Conservation (phyloP, 2,113 vertebrate genomes). For the Engystomops pustulosus region DNA sequence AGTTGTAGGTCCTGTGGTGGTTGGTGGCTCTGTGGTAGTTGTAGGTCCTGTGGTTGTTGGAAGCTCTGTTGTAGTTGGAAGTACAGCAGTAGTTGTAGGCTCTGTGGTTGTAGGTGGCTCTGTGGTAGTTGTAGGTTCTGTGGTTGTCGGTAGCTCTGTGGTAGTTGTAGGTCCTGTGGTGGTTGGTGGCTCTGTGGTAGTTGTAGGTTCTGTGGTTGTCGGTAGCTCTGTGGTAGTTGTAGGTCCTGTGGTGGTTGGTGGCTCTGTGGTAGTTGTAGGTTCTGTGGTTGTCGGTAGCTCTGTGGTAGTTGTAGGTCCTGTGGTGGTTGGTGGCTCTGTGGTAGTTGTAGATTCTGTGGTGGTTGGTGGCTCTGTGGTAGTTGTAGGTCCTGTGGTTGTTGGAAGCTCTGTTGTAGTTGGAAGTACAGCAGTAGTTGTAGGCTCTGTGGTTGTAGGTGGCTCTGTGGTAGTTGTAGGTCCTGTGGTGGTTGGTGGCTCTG, state of each 20-base stretch:
- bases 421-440: neutral
- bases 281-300: neutral
- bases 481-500: neutral
- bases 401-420: neutral
- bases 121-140: neutral
- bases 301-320: neutral
- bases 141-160: neutral
- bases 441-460: neutral
- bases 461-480: neutral
- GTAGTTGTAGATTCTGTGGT: neutral
- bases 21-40: neutral
- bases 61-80: neutral
- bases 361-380: neutral
- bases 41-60: neutral
- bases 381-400: neutral
- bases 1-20: neutral
- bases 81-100: neutral
- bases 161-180: no score
- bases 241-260: neutral
- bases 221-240: neutral
- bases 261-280: neutral
- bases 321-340: neutral
- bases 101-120: neutral
- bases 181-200: no score
- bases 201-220: no score